These are phyloP conservation scores for Ahaetulla prasina DNA, from an alignment of 2,113 vertebrate species.

Conservation along the genomic window DNA sequence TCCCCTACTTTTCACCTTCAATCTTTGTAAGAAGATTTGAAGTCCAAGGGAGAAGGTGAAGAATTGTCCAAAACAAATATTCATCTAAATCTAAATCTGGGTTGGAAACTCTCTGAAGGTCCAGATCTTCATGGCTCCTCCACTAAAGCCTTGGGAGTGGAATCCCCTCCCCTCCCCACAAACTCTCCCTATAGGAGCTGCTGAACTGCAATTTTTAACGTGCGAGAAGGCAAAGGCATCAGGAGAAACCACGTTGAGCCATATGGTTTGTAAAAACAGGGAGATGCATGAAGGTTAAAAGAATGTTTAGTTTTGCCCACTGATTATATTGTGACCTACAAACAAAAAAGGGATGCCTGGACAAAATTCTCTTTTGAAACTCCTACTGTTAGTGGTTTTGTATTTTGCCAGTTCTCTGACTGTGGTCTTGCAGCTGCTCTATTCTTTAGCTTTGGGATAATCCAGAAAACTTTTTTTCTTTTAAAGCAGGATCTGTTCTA, in stretches of 20 bases:
- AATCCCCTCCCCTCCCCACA: background rate
- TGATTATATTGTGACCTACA: background rate
- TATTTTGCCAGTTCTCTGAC: constrained; percentile 8
- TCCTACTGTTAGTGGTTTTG: background rate
- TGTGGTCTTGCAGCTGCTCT: background rate
- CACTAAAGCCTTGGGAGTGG: background rate
- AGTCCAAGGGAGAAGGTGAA: background rate
- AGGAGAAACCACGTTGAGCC: background rate
- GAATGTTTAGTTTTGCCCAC: background rate
- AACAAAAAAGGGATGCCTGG: background rate
- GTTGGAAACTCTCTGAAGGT: background rate
- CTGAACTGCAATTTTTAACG: background rate
- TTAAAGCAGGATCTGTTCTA: background rate
- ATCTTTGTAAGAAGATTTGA: background rate
- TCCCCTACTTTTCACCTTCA: background rate
- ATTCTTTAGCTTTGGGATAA: background rate
- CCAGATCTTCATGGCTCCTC: background rate
- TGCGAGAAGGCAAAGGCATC: background rate
- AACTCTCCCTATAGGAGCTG: background rate
- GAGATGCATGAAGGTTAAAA: background rate
- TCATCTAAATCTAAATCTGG: background rate
- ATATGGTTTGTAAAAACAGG: background rate
- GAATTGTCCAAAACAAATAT: background rate
- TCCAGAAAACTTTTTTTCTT: background rate
- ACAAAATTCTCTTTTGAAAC: background rate